A percentile compares a stretch with the other conserved stretches of the same genome.
Conservation (phyloP, 2,113 vertebrate species). For the Heteronetta atricapilla region DNA sequence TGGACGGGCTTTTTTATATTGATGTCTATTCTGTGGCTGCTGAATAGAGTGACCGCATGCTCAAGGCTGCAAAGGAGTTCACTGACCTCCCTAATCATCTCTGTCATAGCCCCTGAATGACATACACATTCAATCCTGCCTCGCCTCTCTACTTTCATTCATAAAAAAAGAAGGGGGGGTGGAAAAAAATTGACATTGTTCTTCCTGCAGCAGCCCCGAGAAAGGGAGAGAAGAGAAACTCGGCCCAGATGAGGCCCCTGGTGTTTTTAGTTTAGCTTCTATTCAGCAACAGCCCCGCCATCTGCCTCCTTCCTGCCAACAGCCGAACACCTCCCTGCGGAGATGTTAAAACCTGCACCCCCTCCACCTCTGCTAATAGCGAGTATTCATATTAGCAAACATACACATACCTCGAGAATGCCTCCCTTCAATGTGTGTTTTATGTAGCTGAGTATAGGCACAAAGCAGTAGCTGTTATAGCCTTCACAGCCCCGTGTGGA, state of each 20-base stretch:
- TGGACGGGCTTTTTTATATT: conserved; percentile 66
- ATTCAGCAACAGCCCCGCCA: conserved; percentile 72
- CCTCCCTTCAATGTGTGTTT: conserved; percentile 77
- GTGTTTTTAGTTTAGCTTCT: conserved; percentile 73
- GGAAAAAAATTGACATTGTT: conserved; percentile 63
- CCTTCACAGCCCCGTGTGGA: conserved; percentile 72
- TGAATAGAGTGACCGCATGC: conserved; percentile 75
- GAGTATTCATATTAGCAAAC: conserved; percentile 77
- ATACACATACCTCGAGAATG: conserved; percentile 74
- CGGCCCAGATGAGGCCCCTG: conserved; percentile 70
- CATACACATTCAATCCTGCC: conserved; percentile 73
- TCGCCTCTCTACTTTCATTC: conserved; percentile 75
- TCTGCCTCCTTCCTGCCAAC: conserved; percentile 76
- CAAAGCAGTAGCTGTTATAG: conserved; percentile 78
- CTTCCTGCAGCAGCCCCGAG: conserved; percentile 50
- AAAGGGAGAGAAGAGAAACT: conserved; percentile 56
- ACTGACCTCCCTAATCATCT: conserved; percentile 77
- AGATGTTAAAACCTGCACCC: conserved; percentile 71
- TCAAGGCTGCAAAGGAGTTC: conserved; percentile 70
- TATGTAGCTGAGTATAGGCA: conserved; percentile 71
- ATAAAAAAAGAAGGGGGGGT: conserved; percentile 55
- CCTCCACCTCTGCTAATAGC: conserved; percentile 71
- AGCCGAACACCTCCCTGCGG: conserved; percentile 74
- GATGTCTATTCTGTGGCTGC: conserved; percentile 67
- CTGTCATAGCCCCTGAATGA: conserved; percentile 74